These are phyloP conservation scores for Dasyprocta punctata DNA, from an alignment of 2,113 vertebrate genomes.

Conservation along the genomic window DNA sequence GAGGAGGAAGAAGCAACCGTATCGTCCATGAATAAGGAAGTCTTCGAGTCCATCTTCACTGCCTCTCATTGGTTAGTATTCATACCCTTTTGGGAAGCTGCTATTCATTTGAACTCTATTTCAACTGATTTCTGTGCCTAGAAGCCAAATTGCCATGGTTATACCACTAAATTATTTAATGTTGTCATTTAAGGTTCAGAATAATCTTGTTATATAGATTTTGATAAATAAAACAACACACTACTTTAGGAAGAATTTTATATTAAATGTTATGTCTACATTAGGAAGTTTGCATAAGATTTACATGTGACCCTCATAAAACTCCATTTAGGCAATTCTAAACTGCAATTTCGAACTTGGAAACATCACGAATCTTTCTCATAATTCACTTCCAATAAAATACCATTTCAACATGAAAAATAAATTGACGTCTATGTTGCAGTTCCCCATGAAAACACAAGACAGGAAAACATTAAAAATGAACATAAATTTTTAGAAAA, in stretches of 20 bases:
- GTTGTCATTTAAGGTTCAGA: neutral
- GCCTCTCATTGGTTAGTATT: neutral
- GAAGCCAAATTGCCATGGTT: neutral
- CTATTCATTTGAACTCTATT: neutral
- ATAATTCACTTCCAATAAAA: neutral
- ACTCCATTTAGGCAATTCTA: neutral
- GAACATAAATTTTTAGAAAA: neutral
- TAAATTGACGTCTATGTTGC: neutral
- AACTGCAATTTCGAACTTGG: conserved; percentile 66
- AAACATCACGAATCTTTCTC: conserved; percentile 54
- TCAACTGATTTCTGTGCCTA: neutral
- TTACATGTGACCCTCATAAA: neutral
- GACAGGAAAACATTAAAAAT: neutral
- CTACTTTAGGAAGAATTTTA: neutral
- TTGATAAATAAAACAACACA: neutral
- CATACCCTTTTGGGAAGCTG: neutral
- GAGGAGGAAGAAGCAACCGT: rapidly evolving
- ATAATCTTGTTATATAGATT: neutral
- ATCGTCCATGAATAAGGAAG: neutral
- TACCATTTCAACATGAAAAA: neutral
- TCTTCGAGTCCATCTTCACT: neutral
- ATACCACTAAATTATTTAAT: neutral
- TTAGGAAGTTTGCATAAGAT: neutral
- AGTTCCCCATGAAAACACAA: neutral
- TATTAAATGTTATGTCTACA: neutral